Percentiles rank a stretch among this genome's conserved stretches.
Evolutionary conservation across 2,113 vertebrate genomes (phyloP).

Genomic region (Petrocephalus microphthalmus): DNA sequence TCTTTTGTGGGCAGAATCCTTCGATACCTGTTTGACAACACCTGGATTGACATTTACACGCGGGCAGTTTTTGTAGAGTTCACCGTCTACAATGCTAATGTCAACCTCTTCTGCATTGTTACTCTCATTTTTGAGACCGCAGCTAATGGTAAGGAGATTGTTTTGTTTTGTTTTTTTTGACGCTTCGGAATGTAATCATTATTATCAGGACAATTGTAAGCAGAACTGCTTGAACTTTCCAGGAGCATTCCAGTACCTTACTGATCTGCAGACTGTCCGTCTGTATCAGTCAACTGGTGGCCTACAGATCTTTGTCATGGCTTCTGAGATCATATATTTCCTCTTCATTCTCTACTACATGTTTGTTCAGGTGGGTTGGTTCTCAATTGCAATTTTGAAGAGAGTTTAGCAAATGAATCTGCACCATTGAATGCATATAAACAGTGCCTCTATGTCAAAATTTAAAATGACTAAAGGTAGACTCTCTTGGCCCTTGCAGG

Average conservation of each 20-base stretch:
- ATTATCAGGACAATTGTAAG: neutral
- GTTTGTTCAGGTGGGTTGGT: slow-evolving; percentile 71
- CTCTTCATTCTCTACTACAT: slow-evolving; percentile 88
- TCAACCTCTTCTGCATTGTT: slow-evolving; percentile 88
- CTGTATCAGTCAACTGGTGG: slow-evolving; percentile 79
- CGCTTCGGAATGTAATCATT: neutral
- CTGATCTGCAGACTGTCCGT: slow-evolving; percentile 73
- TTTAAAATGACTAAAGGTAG: neutral
- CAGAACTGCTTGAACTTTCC: neutral
- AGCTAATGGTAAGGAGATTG: slow-evolving; percentile 67
- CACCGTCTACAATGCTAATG: slow-evolving; percentile 88
- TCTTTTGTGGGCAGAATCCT: slow-evolving; percentile 60
- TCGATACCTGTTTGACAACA: slow-evolving; percentile 73
- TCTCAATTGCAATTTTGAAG: neutral
- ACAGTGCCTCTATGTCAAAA: neutral
- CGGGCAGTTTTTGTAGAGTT: slow-evolving; percentile 88
- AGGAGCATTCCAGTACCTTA: slow-evolving; percentile 79
- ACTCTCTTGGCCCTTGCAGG: slow-evolving; percentile 54
- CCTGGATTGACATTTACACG: slow-evolving; percentile 82
- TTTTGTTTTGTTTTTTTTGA: neutral
- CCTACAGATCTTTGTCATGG: slow-evolving; percentile 81
- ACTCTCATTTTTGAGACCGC: slow-evolving; percentile 80
- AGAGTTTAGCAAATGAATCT: neutral
- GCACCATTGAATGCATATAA: neutral
- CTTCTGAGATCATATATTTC: slow-evolving; percentile 79